These are phyloP conservation scores for Hypanus sabinus DNA, from an alignment of 2,113 vertebrate genomes.

Conservation along the genomic window DNA sequence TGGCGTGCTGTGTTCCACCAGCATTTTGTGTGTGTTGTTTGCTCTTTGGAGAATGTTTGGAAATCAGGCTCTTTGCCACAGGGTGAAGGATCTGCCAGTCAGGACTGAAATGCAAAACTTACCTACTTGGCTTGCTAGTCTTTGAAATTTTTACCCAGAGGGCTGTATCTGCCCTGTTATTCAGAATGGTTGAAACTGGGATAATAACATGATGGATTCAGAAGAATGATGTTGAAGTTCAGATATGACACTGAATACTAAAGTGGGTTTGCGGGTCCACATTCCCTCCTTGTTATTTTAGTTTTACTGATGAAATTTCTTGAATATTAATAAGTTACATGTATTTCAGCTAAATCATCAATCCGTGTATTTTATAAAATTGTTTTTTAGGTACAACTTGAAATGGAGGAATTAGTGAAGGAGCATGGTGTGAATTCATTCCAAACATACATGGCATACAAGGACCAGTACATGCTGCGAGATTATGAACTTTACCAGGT, in stretches of 20 bases:
- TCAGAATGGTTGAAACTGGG: neutral
- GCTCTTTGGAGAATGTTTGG: neutral
- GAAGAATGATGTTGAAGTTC: neutral
- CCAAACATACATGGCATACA: constrained; percentile 97
- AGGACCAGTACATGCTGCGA: constrained; percentile 89
- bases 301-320: neutral
- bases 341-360: neutral
- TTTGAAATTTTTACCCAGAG: neutral
- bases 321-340: neutral
- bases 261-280: neutral
- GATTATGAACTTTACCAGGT: constrained; percentile 91
- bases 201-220: neutral
- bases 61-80: too few relatives aligned
- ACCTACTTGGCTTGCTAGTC: neutral
- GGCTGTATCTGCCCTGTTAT: neutral
- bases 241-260: neutral
- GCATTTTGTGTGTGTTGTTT: too few relatives aligned
- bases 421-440: constrained; percentile 94
- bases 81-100: neutral
- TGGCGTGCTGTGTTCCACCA: too few relatives aligned
- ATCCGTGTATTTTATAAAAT: neutral
- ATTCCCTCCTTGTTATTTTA: neutral
- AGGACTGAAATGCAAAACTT: neutral
- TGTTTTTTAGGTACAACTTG: constrained; percentile 68
- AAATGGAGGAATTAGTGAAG: constrained; percentile 88